These are phyloP conservation scores for Heliornis fulica DNA, from an alignment of 2,113 vertebrate species.

Conservation along the genomic window DNA sequence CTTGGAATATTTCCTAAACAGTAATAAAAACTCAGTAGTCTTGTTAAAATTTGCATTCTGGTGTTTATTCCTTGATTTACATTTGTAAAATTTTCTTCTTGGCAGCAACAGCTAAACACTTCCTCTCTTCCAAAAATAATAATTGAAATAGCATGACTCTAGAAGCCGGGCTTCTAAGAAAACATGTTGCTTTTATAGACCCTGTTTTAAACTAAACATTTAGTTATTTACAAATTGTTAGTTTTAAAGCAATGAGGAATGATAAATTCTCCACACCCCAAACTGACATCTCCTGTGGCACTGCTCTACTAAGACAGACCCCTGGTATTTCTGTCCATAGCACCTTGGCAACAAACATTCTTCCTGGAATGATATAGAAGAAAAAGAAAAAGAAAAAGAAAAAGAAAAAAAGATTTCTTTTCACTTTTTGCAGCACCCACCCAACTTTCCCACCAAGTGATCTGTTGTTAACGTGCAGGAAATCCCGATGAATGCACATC, in stretches of 20 bases:
- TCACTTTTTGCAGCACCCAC: neutral
- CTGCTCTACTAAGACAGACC: neutral
- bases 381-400: neutral
- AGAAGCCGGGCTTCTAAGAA: neutral
- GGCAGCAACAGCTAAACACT: neutral
- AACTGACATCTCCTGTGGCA: neutral
- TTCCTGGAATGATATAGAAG: neutral
- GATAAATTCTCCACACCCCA: neutral
- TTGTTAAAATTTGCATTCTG: neutral
- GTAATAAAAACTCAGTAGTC: neutral
- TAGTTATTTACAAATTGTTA: neutral
- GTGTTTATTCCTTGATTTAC: neutral
- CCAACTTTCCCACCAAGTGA: slow-evolving; percentile 29
- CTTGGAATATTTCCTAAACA: neutral
- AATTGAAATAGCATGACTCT: neutral
- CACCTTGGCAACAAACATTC: neutral
- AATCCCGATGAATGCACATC: slow-evolving; percentile 25
- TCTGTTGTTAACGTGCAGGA: slow-evolving; percentile 36
- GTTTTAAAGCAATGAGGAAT: neutral
- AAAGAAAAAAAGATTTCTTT: neutral
- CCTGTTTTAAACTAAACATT: neutral
- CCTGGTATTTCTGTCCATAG: neutral
- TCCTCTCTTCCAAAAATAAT: neutral
- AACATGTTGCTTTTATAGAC: neutral
- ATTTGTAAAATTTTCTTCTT: neutral